Conservation (phyloP, 2,888 invertebrate species). For the Cantharis rufa region DNA sequence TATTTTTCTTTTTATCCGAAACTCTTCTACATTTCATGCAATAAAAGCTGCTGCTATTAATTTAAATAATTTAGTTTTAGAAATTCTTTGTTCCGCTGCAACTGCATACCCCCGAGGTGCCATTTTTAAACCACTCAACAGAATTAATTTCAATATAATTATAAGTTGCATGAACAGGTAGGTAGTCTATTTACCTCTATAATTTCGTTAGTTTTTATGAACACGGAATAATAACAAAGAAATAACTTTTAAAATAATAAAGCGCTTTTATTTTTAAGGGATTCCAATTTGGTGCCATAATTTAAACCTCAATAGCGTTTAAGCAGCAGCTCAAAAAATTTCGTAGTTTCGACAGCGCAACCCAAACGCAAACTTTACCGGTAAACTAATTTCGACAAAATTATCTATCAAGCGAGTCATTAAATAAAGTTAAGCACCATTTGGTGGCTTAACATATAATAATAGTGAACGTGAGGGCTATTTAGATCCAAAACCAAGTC, state of each 20-base stretch:
- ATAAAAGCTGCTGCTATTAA: not conserved
- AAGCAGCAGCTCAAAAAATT: not conserved
- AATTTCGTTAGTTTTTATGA: not conserved
- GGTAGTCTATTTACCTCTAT: not conserved
- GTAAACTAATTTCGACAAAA: not conserved
- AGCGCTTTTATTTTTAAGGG: not conserved
- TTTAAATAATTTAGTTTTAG: not conserved
- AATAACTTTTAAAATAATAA: not conserved
- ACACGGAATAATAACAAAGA: not conserved
- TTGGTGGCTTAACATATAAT: slow-evolving; percentile 27
- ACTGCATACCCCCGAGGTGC: not conserved
- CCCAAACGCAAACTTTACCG: not conserved
- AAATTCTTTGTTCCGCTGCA: not conserved
- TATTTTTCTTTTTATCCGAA: not conserved
- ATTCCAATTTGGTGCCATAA: not conserved
- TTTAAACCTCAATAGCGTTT: not conserved
- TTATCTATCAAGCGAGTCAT: slow-evolving; percentile 16
- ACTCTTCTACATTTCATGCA: not conserved
- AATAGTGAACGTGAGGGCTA: slow-evolving; percentile 27
- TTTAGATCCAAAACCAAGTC: slow-evolving; percentile 27
- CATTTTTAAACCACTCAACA: not conserved
- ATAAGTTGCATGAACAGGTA: not conserved
- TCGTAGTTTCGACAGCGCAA: not conserved
- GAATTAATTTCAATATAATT: slow-evolving; percentile 3
- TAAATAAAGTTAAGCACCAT: slow-evolving; percentile 27